A percentile compares a stretch with the other conserved stretches of the same genome.
These are phyloP conservation scores for Drosophila neocordata DNA, from an alignment of 1,140 invertebrate species.

Conservation along the genomic window DNA sequence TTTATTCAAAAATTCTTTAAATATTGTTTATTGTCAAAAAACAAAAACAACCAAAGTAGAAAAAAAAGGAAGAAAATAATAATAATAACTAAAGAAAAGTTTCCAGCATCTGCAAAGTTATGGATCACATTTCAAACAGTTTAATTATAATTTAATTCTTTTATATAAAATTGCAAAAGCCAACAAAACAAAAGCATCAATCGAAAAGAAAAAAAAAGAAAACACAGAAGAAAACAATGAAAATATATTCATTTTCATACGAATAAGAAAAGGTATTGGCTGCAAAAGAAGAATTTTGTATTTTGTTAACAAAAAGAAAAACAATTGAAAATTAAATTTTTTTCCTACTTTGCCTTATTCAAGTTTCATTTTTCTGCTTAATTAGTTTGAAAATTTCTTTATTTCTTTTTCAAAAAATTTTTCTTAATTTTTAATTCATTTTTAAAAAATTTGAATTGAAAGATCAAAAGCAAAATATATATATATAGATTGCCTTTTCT, in stretches of 20 bases:
- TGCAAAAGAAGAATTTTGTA: slow-evolving; percentile 12
- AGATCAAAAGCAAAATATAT: slow-evolving; percentile 19
- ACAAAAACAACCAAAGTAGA: neutral
- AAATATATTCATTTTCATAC: slow-evolving; percentile 40
- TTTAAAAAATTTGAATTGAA: slow-evolving; percentile 39
- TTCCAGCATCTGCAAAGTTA: slow-evolving; percentile 63
- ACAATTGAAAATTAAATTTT: too few species aligned
- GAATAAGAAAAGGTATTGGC: slow-evolving; percentile 79
- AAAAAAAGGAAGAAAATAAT: neutral
- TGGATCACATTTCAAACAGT: slow-evolving; percentile 62
- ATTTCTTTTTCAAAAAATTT: too few species aligned
- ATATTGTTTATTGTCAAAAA: too few species aligned
- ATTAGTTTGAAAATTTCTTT: too few species aligned
- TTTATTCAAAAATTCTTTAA: too few species aligned
- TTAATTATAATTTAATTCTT: slow-evolving; percentile 41
- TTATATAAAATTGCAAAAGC: slow-evolving; percentile 16
- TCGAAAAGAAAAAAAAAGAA: slow-evolving; percentile 30
- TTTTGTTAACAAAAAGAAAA: too few species aligned
- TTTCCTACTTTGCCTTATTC: too few species aligned
- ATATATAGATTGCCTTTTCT: slow-evolving; percentile 67
- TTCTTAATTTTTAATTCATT: too few species aligned
- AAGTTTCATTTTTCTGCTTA: too few species aligned
- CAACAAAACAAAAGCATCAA: slow-evolving; percentile 39
- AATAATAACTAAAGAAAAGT: slow-evolving; percentile 1
- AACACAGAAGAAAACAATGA: neutral